Conservation (phyloP, 1,140 invertebrate genomes). For the Pemphigus obesinymphae region DNA sequence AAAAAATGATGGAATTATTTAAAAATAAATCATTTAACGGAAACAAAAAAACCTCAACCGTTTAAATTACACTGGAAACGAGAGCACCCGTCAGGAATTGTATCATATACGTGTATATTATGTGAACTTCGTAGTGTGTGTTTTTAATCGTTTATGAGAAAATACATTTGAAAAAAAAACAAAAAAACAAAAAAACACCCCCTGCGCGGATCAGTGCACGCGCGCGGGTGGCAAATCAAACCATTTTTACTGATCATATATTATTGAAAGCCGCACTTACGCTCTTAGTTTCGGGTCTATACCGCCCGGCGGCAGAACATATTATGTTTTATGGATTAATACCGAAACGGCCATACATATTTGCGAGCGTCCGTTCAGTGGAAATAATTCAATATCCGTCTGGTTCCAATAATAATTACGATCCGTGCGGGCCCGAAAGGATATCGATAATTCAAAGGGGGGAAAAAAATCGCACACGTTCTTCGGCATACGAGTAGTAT, state of each 20-base stretch:
- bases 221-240: not conserved
- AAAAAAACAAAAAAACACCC: not conserved
- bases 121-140: too few species aligned
- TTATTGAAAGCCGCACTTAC: not conserved
- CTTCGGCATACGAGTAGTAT: not conserved
- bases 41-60: too few species aligned
- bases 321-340: conserved; percentile 9
- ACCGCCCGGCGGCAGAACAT: not conserved
- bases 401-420: conserved; percentile 17
- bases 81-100: too few species aligned
- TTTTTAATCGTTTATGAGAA: too few species aligned
- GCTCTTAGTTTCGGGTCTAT: not conserved
- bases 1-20: too few species aligned
- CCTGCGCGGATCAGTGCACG: not conserved
- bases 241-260: not conserved
- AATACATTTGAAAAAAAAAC: too few species aligned
- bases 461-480: not conserved
- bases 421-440: not conserved
- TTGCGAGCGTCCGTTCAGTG: not conserved
- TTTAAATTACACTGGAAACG: too few species aligned
- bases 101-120: too few species aligned
- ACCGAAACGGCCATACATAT: not conserved
- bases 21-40: too few species aligned
- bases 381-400: conserved; percentile 24
- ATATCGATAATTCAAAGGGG: conserved; percentile 5